phyloP scores from a whole-genome alignment of 2,797 vertebrate genomes.

The Masticophis lateralis region DNA sequence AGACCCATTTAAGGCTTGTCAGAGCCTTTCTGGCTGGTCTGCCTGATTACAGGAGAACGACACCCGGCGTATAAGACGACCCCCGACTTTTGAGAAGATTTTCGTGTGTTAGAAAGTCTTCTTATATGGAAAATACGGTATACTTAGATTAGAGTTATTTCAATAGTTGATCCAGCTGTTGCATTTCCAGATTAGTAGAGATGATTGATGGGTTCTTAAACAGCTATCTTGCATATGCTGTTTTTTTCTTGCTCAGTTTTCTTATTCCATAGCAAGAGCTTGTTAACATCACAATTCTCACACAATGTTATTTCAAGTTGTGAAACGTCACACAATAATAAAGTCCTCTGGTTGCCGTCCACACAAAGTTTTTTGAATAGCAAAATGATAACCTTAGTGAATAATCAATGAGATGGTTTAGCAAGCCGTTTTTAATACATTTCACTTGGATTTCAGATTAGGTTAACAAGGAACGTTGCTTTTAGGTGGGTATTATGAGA shows the following conservation, averaged over 20 bases:
- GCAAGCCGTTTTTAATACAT: neutral
- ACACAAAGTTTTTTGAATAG: neutral
- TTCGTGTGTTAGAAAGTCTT: too few species aligned
- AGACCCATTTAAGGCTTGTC: too few species aligned
- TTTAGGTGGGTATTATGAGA: neutral
- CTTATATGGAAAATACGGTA: too few species aligned
- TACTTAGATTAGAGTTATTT: neutral
- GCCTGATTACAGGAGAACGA: too few species aligned
- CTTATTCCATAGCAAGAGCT: neutral
- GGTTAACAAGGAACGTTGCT: neutral
- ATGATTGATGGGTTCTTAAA: neutral
- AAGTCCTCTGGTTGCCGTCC: neutral
- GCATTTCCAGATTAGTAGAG: neutral
- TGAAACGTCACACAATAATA: neutral
- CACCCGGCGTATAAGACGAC: too few species aligned
- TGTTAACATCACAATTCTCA: neutral
- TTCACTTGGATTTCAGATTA: neutral
- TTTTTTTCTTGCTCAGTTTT: neutral
- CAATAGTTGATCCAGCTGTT: neutral
- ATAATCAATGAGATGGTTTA: neutral
- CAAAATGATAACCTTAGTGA: neutral
- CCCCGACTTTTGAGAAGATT: too few species aligned
- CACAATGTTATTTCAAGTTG: neutral
- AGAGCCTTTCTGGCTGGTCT: too few species aligned
- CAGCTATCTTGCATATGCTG: neutral